Base-by-base conservation (phyloP, 1,140 invertebrate genomes). In the Colletes gigas region DNA sequence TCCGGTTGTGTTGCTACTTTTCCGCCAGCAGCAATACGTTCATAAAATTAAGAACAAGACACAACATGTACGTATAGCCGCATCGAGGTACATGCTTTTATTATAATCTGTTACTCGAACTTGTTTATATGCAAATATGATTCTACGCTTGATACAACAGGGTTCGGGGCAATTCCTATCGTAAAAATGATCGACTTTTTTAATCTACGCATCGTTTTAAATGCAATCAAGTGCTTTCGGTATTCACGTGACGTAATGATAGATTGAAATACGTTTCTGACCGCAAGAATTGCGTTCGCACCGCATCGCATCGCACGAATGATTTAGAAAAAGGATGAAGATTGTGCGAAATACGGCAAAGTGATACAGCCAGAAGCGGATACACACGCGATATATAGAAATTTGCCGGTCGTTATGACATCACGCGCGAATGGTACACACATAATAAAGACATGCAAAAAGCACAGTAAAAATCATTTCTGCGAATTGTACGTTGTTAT, bases 351-450 rank as follows among this genome's bases (percentile, higher is more conserved):
- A 67, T 4, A 7, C 44, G 17, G 39, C 68, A 0, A 54, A 72
- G 19, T 80, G 52, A 74, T 74, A 66, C 44, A 52, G 30, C 1
- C 63, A 59, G 47, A 15, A 47, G 70, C 71, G 17, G 41, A 80
- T 60, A 52, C 21, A 47, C 8, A 47, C 50, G 63, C 54, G 54
- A 54, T 5, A 65, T 21, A 59, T 21, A 74, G 47, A 67, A 66
- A 60, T 39, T 52, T 41, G 55, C 63, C 78, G 72, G 63, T 60
- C 71, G 78, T 80, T 80, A 80, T 80, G 78, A 80, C 63, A 80
- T 68, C 55, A 47, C 63, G 63, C 52, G 71, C 54, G 62, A 66
- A 80, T 68, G 63, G 14, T 52, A 52, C 41, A 3, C 41, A 30
- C 50, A 68, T 30, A 9, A 47, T 80, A 50, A 74, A 74, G 67